Evolutionary conservation across 1,140 invertebrate genomes (phyloP).

Genomic region (Zaprionus camerounensis): DNA sequence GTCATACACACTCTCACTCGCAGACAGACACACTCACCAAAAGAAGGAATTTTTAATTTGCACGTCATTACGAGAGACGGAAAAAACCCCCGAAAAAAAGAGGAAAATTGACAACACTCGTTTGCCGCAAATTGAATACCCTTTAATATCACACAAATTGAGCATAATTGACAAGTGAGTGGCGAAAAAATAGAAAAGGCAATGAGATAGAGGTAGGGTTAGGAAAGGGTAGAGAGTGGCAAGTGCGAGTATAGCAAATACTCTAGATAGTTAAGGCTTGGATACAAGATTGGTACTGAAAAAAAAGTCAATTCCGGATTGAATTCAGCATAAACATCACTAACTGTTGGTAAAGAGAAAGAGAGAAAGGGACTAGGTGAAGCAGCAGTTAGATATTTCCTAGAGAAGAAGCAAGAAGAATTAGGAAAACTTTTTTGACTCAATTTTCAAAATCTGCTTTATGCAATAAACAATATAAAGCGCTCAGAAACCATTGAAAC

Average conservation of each 20-base stretch:
- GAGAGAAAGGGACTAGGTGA: no score
- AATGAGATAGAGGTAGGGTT: not conserved
- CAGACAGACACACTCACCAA: not conserved
- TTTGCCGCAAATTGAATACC: constrained; percentile 18
- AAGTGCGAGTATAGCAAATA: not conserved
- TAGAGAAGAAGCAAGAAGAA: no score
- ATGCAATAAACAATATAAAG: no score
- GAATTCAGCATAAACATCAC: no score
- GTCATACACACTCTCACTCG: not conserved
- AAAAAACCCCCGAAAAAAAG: constrained; percentile 13
- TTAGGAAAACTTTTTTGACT: no score
- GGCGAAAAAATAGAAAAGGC: not conserved
- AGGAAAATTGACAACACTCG: not conserved
- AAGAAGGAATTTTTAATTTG: constrained; percentile 76
- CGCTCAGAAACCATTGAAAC: no score
- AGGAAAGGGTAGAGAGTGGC: not conserved
- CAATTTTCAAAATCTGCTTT: no score
- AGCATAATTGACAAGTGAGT: constrained; percentile 4
- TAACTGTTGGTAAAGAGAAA: no score
- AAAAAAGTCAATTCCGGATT: not conserved
- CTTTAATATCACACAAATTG: constrained; percentile 9
- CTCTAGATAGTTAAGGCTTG: not conserved
- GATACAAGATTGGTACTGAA: no score
- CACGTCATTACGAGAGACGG: constrained; percentile 58
- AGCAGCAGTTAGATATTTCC: no score